Base-by-base conservation (phyloP, 2,797 vertebrate species). In the Hippoglossus hippoglossus region DNA sequence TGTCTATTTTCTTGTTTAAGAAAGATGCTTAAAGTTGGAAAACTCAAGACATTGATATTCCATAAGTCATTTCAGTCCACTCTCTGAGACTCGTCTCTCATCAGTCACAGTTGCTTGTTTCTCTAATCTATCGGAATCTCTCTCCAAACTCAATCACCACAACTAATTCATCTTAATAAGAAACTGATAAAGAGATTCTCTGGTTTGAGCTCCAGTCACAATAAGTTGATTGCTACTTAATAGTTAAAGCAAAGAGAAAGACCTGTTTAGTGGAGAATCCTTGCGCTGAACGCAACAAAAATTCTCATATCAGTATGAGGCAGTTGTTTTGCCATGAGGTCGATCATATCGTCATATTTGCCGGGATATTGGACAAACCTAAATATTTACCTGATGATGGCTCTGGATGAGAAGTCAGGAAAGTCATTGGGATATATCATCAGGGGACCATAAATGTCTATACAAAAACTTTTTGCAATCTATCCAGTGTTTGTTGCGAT, bases 101-200 rank as follows among this genome's bases (percentile, higher is more conserved):
- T 82, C 57, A 68, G 81, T 80, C 80, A 80, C 84, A 78, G 61
- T 15, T 26, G 26, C 64, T 80, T 59, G 70, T 68, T 70, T 73
- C 56, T 67, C 71, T 72, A 36, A 70, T 82, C 77, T 68, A 56
- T 86, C 56, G 49, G 31, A 67, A 66, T 56, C 5, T 63, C 60
- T 61, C 4, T 44, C 26, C 73, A 70, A 75, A 70, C 74, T 87
- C 83, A 83, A 88, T 90, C 77, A 76, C 56, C 18, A 49, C 67
- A 57, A 19, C 71, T 82, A 88, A 89, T 70, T 25, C 51, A 67
- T 41, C 55, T 62, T 86, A 90, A 90, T 79, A 77, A 75, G 81
- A 87, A 85, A 77, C 79, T 80, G 82, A 87, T 89, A 72, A 80
- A 78, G 77, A 77, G 72, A 75, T 81, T 75, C 53, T 77, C 57